Conservation (phyloP, 1,140 invertebrate genomes). For the Trachymyrmex septentrionalis region DNA sequence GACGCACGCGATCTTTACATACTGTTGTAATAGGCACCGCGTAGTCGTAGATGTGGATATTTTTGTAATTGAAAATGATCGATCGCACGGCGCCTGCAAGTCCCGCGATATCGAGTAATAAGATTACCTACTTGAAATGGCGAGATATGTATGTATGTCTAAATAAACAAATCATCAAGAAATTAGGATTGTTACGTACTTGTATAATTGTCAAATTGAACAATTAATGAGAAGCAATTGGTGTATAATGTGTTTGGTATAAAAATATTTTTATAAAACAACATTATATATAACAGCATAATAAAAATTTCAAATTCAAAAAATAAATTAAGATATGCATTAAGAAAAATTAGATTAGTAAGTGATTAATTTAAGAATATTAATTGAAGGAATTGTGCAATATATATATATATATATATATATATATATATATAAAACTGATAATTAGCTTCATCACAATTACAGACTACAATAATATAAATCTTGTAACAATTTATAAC, state of each 20-base stretch:
- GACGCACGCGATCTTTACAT: conserved; percentile 69
- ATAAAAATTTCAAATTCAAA: neutral
- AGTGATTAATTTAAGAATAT: neutral
- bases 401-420: neutral
- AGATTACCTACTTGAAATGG: conserved; percentile 46
- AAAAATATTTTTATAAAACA: neutral
- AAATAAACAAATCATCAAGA: neutral
- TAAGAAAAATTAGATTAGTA: neutral
- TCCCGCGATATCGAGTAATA: conserved; percentile 38
- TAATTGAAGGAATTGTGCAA: neutral
- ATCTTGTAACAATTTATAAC: neutral
- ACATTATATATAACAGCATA: neutral
- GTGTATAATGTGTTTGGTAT: neutral
- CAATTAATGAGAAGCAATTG: neutral
- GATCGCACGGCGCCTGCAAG: conserved; percentile 55
- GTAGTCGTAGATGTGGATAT: conserved; percentile 54
- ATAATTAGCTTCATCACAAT: neutral
- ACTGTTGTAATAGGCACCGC: conserved; percentile 29
- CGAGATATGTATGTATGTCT: neutral
- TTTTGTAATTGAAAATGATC: conserved; percentile 74
- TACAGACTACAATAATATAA: neutral
- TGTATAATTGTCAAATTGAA: neutral
- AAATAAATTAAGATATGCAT: neutral
- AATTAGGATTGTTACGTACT: conserved; percentile 4
- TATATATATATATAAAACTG: neutral